Percentiles rank a stretch among this genome's conserved stretches.
Evolutionary conservation across 2,888 invertebrate genomes (phyloP).

Genomic region (Ochropacha duplaris): DNA sequence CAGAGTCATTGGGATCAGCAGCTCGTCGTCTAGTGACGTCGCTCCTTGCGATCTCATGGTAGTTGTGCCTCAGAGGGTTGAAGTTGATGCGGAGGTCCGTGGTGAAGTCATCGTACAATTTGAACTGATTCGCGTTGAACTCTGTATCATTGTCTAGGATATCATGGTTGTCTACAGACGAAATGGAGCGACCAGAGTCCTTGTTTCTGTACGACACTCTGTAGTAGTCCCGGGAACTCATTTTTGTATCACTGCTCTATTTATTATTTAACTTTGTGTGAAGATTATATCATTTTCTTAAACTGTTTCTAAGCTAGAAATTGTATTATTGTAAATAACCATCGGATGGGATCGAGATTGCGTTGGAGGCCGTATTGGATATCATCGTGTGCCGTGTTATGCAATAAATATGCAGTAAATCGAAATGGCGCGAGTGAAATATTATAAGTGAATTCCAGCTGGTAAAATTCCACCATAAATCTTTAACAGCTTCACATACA

Average conservation of each 20-base stretch:
- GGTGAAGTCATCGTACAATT: constrained; percentile 76
- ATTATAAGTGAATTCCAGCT: constrained; percentile 8
- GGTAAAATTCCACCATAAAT: constrained; percentile 16
- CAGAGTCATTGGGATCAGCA: constrained; percentile 72
- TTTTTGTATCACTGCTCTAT: constrained; percentile 38
- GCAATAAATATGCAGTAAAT: constrained; percentile 7
- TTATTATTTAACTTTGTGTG: constrained; percentile 26
- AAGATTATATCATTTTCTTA: constrained; percentile 18
- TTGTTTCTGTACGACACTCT: constrained; percentile 65
- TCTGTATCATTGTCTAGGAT: constrained; percentile 75
- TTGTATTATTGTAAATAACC: constrained; percentile 21
- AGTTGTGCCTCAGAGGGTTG: constrained; percentile 61
- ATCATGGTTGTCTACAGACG: constrained; percentile 50
- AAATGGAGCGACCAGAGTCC: constrained; percentile 45
- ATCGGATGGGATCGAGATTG: constrained; percentile 31
- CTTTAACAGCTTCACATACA: constrained; percentile 19
- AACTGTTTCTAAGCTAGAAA: constrained; percentile 25
- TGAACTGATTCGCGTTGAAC: constrained; percentile 78
- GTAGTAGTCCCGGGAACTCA: constrained; percentile 72
- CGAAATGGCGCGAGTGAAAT: constrained; percentile 16
- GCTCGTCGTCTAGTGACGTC: constrained; percentile 41
- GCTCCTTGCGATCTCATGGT: constrained; percentile 48
- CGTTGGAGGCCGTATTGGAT: constrained; percentile 59
- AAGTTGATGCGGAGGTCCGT: constrained; percentile 70
- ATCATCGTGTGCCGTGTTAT: constrained; percentile 38